Percentiles rank a stretch among this genome's conserved stretches.
Conservation (phyloP, 2,888 invertebrate genomes). For the Leistus spinibarbis region DNA sequence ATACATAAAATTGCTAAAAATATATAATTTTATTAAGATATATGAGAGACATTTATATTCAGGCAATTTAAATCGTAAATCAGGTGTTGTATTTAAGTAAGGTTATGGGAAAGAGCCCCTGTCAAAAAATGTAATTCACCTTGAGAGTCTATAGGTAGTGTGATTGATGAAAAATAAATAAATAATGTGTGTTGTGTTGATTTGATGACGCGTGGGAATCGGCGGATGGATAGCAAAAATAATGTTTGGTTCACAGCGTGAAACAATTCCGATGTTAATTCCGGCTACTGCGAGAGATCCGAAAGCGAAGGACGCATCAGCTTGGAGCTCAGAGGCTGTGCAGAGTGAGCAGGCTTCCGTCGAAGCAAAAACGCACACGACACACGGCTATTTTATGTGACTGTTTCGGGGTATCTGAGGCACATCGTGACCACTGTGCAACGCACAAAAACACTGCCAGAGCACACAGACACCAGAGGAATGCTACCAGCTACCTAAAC, state of each 20-base stretch:
- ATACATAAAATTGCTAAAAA: too few relatives aligned
- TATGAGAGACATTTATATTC: too few relatives aligned
- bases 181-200: background rate
- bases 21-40: too few relatives aligned
- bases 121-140: background rate
- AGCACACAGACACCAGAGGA: background rate
- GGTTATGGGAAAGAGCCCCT: background rate
- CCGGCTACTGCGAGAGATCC: slow-evolving; percentile 13
- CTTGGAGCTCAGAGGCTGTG: background rate
- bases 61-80: too few relatives aligned
- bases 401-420: slow-evolving; percentile 25
- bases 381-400: slow-evolving; percentile 28
- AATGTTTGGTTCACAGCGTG: slow-evolving; percentile 31
- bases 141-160: background rate
- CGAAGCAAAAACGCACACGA: slow-evolving; percentile 21
- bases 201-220: slow-evolving; percentile 24
- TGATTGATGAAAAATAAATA: background rate
- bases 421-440: background rate
- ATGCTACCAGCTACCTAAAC: background rate
- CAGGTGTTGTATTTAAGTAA: background rate
- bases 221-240: slow-evolving; percentile 5
- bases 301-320: slow-evolving; percentile 9
- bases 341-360: background rate
- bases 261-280: slow-evolving; percentile 38
- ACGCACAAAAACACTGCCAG: background rate